Conservation (phyloP, 1,140 invertebrate genomes). For the Drosophila parabipectinata region DNA sequence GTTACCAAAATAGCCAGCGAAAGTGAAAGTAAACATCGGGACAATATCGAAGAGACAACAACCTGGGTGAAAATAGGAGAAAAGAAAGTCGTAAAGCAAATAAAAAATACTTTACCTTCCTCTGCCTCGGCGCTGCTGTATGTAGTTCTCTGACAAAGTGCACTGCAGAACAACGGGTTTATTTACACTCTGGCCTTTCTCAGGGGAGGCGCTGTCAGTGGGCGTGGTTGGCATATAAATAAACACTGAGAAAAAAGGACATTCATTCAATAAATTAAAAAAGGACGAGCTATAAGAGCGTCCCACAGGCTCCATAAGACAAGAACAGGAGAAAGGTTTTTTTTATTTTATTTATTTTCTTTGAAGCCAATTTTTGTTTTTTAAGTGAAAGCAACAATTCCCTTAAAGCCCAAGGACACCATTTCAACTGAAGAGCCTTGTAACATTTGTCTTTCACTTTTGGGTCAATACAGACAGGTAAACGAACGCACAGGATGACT, state of each 20-base stretch:
- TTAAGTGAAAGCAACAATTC: background rate
- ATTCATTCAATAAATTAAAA: no score
- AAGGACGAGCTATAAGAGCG: no score
- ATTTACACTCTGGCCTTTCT: conserved; percentile 40
- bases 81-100: conserved; percentile 31
- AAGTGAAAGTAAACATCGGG: conserved; percentile 42
- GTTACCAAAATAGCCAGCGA: conserved; percentile 31
- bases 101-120: conserved; percentile 26
- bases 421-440: conserved; percentile 11
- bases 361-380: background rate
- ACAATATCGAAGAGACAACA: conserved; percentile 18
- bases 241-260: background rate
- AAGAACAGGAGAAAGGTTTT: no score
- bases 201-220: conserved; percentile 7
- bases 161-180: conserved; percentile 47
- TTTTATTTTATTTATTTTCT: no score
- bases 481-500: conserved; percentile 10
- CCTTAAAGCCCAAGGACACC: background rate
- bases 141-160: conserved; percentile 36
- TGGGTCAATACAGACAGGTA: conserved; percentile 41
- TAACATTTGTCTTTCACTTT: conserved; percentile 37
- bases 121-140: conserved; percentile 6
- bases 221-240: conserved; percentile 14
- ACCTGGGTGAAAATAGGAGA: background rate
- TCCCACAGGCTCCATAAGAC: no score